Base-by-base conservation (phyloP, 1,140 invertebrate genomes). In the Homarus americanus region DNA sequence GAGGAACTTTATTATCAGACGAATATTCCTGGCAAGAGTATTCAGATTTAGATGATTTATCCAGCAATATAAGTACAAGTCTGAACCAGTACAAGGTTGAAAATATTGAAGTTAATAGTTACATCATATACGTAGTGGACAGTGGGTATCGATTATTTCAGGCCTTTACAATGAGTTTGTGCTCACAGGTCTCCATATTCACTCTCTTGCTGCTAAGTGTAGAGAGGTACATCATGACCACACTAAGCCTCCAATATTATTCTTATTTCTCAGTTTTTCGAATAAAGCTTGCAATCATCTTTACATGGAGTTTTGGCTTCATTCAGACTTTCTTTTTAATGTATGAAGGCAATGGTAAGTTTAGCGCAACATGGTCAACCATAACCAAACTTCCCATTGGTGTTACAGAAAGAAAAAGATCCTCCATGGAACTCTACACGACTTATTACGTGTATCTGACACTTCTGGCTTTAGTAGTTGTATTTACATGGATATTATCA, bases 181-280 rank as follows among this genome's bases (percentile, higher is more conserved):
- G 2, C 44, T 53, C 36, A 69, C 20, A 2, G 32, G 78, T 53
- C 12, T 88, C 86, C 0, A 28, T 88, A 32, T n/a, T 88, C 17
- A 69, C 66, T 15, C n/a, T 88, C 28, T 40, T 88, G 20, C 10
- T 88, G 38, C 58, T 88, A 24, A 88, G 86, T 34, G 10, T 82
- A n/a, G 86, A 88, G 32, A 44, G 86, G 36, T 80, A 72, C 72
- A 34, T 88, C 32, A n/a, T 88, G 17, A 88, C 86, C 9, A 32
- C 53, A 4, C 49, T 58, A 36, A 32, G 44, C 12, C 76, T 88
- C n/a, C 15, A 34, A 44, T 88, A 88, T 78, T 69, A 80, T n/a
- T 76, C n/a, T 10, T 88, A 80, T 49, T 88, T 49, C 34, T 69
- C 15, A 3, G 17, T n/a, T 34, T 10, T 9, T 34, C 49, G 76